phyloP scores from a whole-genome alignment of 2,888 invertebrate genomes.

The Parascotia fuliginaria region DNA sequence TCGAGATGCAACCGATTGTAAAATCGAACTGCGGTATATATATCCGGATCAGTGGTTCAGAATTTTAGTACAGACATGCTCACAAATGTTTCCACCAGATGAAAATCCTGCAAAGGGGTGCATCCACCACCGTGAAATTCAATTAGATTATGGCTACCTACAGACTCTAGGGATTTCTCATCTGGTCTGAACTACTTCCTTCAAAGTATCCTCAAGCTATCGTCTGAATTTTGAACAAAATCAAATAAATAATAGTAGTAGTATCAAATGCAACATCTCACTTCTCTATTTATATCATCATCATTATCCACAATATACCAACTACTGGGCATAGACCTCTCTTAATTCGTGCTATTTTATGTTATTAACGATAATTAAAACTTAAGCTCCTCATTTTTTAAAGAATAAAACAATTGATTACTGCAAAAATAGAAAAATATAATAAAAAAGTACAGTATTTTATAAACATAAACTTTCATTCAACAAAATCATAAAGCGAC shows the following conservation, averaged over 20 bases:
- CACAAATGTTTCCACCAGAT: constrained; percentile 57
- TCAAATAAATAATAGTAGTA: too few relatives aligned
- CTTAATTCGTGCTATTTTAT: too few relatives aligned
- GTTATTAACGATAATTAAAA: too few relatives aligned
- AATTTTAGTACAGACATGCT: constrained; percentile 53
- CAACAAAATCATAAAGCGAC: constrained; percentile 55
- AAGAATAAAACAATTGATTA: too few relatives aligned
- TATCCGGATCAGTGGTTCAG: constrained; percentile 58
- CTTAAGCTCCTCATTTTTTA: too few relatives aligned
- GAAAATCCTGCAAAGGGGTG: constrained; percentile 66
- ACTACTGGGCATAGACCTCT: too few relatives aligned
- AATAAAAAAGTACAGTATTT: too few relatives aligned
- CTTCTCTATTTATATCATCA: too few relatives aligned
- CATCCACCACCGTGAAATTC: constrained; percentile 66
- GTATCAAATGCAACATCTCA: too few relatives aligned
- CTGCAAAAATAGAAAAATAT: too few relatives aligned
- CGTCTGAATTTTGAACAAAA: too few relatives aligned
- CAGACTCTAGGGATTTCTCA: constrained; percentile 30
- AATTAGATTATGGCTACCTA: constrained; percentile 60
- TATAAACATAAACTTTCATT: neutral
- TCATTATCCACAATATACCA: too few relatives aligned
- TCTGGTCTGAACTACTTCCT: constrained; percentile 34
- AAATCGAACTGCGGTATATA: constrained; percentile 41
- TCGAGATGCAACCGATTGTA: constrained; percentile 31
- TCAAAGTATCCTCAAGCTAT: constrained; percentile 31